Evolutionary conservation across 2,888 invertebrate genomes (phyloP).

Genomic region (Aproaerema taeniolella): DNA sequence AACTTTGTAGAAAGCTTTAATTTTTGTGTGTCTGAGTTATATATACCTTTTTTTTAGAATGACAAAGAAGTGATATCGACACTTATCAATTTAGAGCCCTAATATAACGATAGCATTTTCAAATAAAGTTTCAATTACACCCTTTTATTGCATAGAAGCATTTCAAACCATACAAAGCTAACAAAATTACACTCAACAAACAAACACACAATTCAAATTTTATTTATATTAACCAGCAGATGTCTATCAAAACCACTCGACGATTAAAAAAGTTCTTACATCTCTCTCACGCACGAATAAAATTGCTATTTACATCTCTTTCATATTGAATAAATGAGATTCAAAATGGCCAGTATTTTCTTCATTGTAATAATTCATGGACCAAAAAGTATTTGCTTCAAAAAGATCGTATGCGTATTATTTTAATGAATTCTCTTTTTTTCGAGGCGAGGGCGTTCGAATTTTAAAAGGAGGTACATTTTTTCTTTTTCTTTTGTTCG

Average conservation of each 20-base stretch:
- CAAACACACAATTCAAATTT: slow-evolving; percentile 23
- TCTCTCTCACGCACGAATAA: slow-evolving; percentile 32
- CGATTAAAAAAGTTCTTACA: slow-evolving; percentile 26
- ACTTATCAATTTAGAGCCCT: background rate
- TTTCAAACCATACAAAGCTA: slow-evolving; percentile 5
- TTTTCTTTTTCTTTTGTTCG: slow-evolving; percentile 32
- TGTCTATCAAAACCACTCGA: slow-evolving; percentile 39
- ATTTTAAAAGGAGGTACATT: slow-evolving; percentile 23
- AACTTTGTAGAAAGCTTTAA: too few relatives aligned
- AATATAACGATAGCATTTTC: slow-evolving; percentile 5
- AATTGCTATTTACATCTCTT: slow-evolving; percentile 30
- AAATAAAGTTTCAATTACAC: slow-evolving; percentile 8
- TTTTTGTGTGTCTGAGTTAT: too few relatives aligned
- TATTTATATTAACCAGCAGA: slow-evolving; percentile 38
- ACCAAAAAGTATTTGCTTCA: slow-evolving; percentile 34
- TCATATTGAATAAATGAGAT: slow-evolving; percentile 46
- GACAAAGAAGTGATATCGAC: too few relatives aligned
- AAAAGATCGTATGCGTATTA: slow-evolving; percentile 49
- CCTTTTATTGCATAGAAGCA: slow-evolving; percentile 1
- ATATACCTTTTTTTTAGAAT: too few relatives aligned
- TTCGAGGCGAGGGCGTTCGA: slow-evolving; percentile 30
- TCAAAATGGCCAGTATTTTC: slow-evolving; percentile 61
- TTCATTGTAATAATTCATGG: slow-evolving; percentile 25
- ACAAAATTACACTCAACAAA: slow-evolving; percentile 27
- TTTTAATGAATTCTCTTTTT: slow-evolving; percentile 44